Evolutionary conservation across 2,113 vertebrate species (phyloP).

Genomic region (Paramisgurnus dabryanus): DNA sequence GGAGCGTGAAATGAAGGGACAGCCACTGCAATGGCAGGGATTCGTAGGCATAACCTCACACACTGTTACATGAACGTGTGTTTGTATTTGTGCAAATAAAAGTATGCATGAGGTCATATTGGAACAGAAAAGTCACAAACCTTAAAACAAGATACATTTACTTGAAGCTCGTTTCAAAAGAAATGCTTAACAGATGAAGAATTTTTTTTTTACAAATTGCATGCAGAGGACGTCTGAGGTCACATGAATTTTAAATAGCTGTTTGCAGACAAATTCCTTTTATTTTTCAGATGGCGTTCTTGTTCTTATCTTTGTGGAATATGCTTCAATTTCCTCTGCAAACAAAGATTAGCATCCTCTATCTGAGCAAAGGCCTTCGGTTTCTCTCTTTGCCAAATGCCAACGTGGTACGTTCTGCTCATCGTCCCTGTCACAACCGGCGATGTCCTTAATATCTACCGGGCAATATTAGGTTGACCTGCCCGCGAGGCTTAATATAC

Average conservation of each 20-base stretch:
- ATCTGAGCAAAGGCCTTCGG: constrained; percentile 40
- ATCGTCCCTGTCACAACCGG: constrained; percentile 47
- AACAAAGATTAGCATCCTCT: constrained; percentile 56
- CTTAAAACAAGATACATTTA: too few relatives aligned
- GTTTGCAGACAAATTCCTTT: constrained; percentile 43
- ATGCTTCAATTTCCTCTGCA: constrained; percentile 42
- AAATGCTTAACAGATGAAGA: too few relatives aligned
- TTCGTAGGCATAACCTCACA: constrained; percentile 56
- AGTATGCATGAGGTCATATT: not conserved
- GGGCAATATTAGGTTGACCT: constrained; percentile 54
- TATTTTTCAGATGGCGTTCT: constrained; percentile 16
- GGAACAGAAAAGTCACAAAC: not conserved
- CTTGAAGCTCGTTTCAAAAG: too few relatives aligned
- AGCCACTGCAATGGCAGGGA: constrained; percentile 68
- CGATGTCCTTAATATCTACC: constrained; percentile 71
- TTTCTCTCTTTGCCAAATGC: constrained; percentile 54
- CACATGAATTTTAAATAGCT: not conserved
- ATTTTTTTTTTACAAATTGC: not conserved
- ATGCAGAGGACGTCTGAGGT: not conserved
- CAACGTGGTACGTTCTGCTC: constrained; percentile 53
- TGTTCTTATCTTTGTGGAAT: constrained; percentile 44
- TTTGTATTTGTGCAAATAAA: constrained; percentile 24
- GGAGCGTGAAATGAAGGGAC: constrained; percentile 81
- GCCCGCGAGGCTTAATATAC: constrained; percentile 72
- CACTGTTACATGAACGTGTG: constrained; percentile 24